phyloP scores from a whole-genome alignment of 2,113 vertebrate genomes.

The Protomyctophum bolini region DNA sequence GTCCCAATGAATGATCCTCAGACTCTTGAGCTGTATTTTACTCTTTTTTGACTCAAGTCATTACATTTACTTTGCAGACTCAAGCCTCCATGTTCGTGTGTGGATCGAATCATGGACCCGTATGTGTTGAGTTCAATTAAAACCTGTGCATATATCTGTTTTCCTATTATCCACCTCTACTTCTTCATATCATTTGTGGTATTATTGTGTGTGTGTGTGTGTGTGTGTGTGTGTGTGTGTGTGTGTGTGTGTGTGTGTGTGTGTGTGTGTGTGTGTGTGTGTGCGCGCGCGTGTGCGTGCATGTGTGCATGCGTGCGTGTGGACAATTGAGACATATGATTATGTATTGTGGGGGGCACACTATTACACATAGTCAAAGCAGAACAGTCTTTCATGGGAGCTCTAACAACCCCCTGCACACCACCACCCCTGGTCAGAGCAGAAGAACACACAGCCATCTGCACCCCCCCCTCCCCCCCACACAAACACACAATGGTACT shows the following conservation, averaged over 20 bases:
- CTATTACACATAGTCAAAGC: constrained; percentile 12
- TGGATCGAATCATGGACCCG: too few relatives aligned
- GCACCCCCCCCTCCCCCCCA: constrained; percentile 51
- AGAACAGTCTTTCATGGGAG: constrained; percentile 38
- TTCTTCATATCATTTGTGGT: not conserved
- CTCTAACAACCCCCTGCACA: constrained; percentile 46
- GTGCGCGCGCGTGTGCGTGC: not conserved
- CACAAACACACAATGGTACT: not conserved
- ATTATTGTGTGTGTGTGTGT: not conserved
- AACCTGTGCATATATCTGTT: constrained; percentile 26
- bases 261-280: not conserved
- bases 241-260: too few relatives aligned
- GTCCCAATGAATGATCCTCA: constrained; percentile 18
- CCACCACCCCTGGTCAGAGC: constrained; percentile 34
- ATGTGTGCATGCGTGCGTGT: constrained; percentile 18
- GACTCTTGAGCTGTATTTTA: not conserved
- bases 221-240: constrained; percentile 13
- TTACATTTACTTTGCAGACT: constrained; percentile 19
- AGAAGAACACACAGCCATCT: constrained; percentile 66
- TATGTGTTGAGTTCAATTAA: constrained; percentile 10
- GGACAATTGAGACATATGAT: constrained; percentile 28
- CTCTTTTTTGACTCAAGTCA: not conserved
- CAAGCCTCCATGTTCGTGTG: too few relatives aligned
- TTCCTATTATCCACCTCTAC: constrained; percentile 10
- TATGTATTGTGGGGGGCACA: constrained; percentile 19